phyloP scores from a whole-genome alignment of 2,888 invertebrate species.

The Dendrolimus pini region DNA sequence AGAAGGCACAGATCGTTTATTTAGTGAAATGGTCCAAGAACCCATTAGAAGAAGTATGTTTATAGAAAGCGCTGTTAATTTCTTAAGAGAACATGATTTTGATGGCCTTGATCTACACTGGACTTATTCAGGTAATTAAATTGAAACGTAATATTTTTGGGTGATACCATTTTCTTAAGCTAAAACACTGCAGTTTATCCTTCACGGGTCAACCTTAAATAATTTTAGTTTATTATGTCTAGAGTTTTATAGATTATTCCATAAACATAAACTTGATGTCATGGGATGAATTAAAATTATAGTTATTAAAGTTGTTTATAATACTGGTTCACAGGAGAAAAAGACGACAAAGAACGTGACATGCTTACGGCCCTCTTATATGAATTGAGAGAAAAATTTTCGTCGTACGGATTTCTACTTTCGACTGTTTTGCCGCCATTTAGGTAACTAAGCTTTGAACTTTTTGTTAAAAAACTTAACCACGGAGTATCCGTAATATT shows the following conservation, averaged over 20 bases:
- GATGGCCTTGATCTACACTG: constrained; percentile 91
- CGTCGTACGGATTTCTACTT: constrained; percentile 71
- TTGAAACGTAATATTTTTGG: not conserved
- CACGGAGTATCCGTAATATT: too few species aligned
- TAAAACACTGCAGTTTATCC: not conserved
- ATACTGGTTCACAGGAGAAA: constrained; percentile 43
- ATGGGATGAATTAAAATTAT: too few species aligned
- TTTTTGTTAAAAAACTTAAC: too few species aligned
- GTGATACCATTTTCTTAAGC: not conserved
- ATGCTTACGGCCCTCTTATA: constrained; percentile 74
- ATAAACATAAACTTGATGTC: too few species aligned
- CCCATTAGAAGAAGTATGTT: constrained; percentile 74
- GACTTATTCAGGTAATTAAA: constrained; percentile 79
- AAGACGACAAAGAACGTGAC: constrained; percentile 71
- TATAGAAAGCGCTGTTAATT: constrained; percentile 78
- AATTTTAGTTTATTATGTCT: too few species aligned
- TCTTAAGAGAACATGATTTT: constrained; percentile 82
- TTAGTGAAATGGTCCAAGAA: constrained; percentile 78
- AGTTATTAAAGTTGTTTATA: not conserved
- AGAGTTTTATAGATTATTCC: too few species aligned
- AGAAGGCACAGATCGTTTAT: constrained; percentile 77
- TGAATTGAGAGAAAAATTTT: constrained; percentile 78
- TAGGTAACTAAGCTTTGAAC: constrained; percentile 39
- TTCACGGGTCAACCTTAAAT: too few species aligned
- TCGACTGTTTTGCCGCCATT: constrained; percentile 78